Percentiles rank a stretch among this genome's conserved stretches.
Evolutionary conservation across 2,888 invertebrate genomes (phyloP).

Genomic region (Pediacus dermestoides): DNA sequence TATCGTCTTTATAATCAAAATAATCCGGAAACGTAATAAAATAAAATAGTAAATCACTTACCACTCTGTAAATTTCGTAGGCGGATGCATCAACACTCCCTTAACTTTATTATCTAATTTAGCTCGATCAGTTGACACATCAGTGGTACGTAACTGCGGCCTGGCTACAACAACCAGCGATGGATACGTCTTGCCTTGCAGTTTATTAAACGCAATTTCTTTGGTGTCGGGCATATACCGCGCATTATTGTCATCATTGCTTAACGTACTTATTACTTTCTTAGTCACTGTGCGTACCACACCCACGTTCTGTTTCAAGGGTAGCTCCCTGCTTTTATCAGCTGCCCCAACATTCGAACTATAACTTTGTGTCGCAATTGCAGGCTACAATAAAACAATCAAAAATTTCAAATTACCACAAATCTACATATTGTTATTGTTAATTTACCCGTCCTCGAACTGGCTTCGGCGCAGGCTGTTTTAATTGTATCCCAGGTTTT

Average conservation of each 20-base stretch:
- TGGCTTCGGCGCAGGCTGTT: conserved; percentile 2
- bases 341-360: too few species aligned
- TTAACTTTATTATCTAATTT: conserved; percentile 77
- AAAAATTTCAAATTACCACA: too few species aligned
- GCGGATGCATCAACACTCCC: conserved; percentile 73
- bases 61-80: conserved; percentile 87
- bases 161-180: conserved; percentile 81
- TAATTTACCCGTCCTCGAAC: conserved; percentile 3
- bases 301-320: too few species aligned
- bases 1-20: not conserved
- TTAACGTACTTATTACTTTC: too few species aligned
- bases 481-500: not conserved
- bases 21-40: conserved; percentile 1
- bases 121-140: conserved; percentile 58
- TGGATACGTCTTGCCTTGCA: conserved; percentile 80
- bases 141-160: conserved; percentile 71
- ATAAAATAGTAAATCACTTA: conserved; percentile 24
- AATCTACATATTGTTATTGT: too few species aligned
- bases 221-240: conserved; percentile 68
- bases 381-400: too few species aligned
- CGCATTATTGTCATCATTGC: too few species aligned
- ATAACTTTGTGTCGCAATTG: too few species aligned
- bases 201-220: conserved; percentile 74
- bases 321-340: too few species aligned
- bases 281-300: too few species aligned